Evolutionary conservation across 2,888 invertebrate species (phyloP).

Genomic region (Cremastobaeus sp.): DNA sequence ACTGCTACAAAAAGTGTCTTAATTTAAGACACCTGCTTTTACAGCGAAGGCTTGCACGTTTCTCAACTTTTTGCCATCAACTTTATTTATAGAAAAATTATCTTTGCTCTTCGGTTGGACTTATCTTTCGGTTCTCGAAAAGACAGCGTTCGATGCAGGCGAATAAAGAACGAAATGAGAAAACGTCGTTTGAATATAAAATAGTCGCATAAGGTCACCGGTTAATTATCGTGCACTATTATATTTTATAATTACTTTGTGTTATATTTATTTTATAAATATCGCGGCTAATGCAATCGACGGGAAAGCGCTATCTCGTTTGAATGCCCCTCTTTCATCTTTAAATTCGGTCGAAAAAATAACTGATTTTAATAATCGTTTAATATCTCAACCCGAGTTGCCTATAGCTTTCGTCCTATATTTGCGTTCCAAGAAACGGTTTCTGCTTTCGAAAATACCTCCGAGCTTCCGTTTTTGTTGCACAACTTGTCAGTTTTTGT

Average conservation of each 20-base stretch:
- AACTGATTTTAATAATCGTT: conserved; percentile 52
- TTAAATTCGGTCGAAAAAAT: conserved; percentile 42
- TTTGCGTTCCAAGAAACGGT: conserved; percentile 8
- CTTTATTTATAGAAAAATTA: no score
- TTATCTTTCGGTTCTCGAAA: conserved; percentile 5
- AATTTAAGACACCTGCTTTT: no score
- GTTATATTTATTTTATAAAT: conserved; percentile 49
- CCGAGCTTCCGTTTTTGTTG: no score
- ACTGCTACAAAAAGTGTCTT: no score
- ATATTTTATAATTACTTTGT: conserved; percentile 33
- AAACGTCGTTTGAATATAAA: conserved; percentile 10
- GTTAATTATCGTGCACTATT: conserved; percentile 30
- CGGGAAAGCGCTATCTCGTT: conserved; percentile 23
- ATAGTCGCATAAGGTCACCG: background rate
- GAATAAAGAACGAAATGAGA: conserved; percentile 13
- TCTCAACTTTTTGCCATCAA: no score
- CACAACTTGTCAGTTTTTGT: no score
- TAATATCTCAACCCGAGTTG: conserved; percentile 29
- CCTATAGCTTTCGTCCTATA: conserved; percentile 18
- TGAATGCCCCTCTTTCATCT: conserved; percentile 21
- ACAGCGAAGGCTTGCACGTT: no score
- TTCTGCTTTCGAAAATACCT: background rate
- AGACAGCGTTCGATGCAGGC: background rate
- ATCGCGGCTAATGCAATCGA: conserved; percentile 31
- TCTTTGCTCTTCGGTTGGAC: no score